Evolutionary conservation across 2,797 vertebrate species (phyloP).

Genomic region (Telmatherina bonti): DNA sequence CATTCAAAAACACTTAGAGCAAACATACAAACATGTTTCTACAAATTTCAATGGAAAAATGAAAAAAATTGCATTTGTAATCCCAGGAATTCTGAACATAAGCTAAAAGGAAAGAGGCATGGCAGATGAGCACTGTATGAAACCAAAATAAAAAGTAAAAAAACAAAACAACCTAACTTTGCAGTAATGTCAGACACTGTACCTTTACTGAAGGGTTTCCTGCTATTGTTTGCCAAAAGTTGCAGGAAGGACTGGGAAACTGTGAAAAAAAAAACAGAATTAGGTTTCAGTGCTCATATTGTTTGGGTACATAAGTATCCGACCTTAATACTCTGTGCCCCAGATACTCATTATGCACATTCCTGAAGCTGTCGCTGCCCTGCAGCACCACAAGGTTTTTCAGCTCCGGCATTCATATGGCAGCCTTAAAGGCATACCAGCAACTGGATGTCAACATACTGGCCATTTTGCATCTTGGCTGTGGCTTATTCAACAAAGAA

Average conservation of each 20-base stretch:
- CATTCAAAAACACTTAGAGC: background rate
- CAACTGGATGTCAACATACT: background rate
- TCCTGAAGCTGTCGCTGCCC: background rate
- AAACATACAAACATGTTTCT: background rate
- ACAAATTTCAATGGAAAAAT: background rate
- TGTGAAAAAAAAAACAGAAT: constrained; percentile 65
- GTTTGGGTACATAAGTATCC: background rate
- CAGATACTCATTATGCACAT: background rate
- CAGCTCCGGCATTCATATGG: background rate
- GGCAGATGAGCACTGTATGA: background rate
- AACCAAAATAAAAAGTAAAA: background rate
- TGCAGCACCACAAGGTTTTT: background rate
- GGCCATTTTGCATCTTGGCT: too few species aligned
- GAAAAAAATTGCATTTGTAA: background rate
- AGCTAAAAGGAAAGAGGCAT: background rate
- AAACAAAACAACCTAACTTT: background rate
- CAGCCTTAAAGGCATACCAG: background rate
- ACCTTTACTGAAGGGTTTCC: constrained; percentile 89
- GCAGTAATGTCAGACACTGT: constrained; percentile 33
- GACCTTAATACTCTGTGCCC: background rate
- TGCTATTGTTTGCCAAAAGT: constrained; percentile 89
- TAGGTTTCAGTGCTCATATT: background rate
- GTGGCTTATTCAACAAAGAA: too few species aligned
- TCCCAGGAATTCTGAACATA: background rate
- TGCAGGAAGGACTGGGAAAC: constrained; percentile 92